These are phyloP conservation scores for Cherax destructor DNA, from an alignment of 1,140 invertebrate species.

Conservation along the genomic window DNA sequence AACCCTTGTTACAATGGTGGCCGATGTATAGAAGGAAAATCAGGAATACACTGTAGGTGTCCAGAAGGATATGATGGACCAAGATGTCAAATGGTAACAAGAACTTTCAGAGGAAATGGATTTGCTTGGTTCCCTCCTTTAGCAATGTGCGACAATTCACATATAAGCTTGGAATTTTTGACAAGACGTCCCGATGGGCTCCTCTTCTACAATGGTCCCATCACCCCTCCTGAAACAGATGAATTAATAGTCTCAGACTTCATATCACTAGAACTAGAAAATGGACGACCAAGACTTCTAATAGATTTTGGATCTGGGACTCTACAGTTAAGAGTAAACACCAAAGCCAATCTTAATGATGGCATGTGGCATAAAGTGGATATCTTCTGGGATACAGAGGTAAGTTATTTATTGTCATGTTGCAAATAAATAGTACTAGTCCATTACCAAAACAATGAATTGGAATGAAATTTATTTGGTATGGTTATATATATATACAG, in stretches of 20 bases:
- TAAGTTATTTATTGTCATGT: slow-evolving; percentile 72
- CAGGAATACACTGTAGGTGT: slow-evolving; percentile 85
- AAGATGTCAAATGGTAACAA: slow-evolving; percentile 94
- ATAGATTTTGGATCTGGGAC: slow-evolving; percentile 97
- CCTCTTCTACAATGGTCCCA: slow-evolving; percentile 97
- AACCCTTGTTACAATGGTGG: slow-evolving; percentile 97
- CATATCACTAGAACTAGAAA: slow-evolving; percentile 92
- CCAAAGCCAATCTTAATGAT: slow-evolving; percentile 88
- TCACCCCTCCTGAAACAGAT: slow-evolving; percentile 91
- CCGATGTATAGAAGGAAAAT: slow-evolving; percentile 88
- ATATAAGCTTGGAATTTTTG: slow-evolving; percentile 95
- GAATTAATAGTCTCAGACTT: slow-evolving; percentile 93
- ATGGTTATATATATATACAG: too few relatives aligned
- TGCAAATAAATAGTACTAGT: neutral
- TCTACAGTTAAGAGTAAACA: slow-evolving; percentile 90
- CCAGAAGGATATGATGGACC: slow-evolving; percentile 94
- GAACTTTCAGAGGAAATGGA: slow-evolving; percentile 93
- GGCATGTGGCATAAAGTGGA: slow-evolving; percentile 97
- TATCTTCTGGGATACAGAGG: slow-evolving; percentile 95
- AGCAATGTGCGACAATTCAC: slow-evolving; percentile 96
- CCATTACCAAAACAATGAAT: too few relatives aligned
- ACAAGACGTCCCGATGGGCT: slow-evolving; percentile 92
- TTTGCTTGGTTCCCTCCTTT: slow-evolving; percentile 97
- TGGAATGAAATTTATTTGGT: too few relatives aligned
- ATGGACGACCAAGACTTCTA: slow-evolving; percentile 91